A percentile compares a stretch with the other conserved stretches of the same genome.
phyloP scores from a whole-genome alignment of 2,888 invertebrate genomes.

The Lydus trimaculatus region DNA sequence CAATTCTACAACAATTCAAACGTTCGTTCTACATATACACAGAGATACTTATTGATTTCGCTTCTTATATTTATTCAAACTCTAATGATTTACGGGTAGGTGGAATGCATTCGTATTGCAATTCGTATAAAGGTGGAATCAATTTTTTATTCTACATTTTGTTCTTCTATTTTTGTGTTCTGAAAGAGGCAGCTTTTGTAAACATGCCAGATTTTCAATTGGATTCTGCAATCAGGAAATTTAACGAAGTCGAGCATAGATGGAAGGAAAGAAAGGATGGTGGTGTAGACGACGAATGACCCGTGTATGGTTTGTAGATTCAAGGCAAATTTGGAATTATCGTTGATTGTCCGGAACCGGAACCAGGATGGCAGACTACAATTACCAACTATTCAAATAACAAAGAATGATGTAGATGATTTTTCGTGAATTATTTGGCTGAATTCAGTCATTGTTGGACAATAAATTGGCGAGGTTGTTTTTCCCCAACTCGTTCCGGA shows the following conservation, averaged over 20 bases:
- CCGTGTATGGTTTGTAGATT: not conserved
- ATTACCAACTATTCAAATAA: not conserved
- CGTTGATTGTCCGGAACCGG: conserved; percentile 1
- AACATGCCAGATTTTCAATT: not conserved
- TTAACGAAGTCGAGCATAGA: not conserved
- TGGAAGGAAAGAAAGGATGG: not conserved
- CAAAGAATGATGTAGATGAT: not conserved
- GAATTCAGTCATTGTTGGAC: no score
- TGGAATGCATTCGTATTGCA: not conserved
- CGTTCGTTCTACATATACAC: not conserved
- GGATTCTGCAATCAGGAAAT: not conserved
- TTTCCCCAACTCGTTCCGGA: no score
- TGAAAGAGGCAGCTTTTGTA: not conserved
- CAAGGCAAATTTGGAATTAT: not conserved
- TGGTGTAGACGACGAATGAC: not conserved
- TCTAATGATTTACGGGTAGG: not conserved
- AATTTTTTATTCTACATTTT: not conserved
- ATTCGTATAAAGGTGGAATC: not conserved
- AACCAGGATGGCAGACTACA: not conserved
- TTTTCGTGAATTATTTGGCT: not conserved
- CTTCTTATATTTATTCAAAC: not conserved
- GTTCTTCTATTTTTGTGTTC: no score
- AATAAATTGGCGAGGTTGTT: not conserved
- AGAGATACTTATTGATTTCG: not conserved
- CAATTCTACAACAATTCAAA: not conserved